Conservation (phyloP, 2,113 vertebrate genomes). For the Zosterops japonicus region DNA sequence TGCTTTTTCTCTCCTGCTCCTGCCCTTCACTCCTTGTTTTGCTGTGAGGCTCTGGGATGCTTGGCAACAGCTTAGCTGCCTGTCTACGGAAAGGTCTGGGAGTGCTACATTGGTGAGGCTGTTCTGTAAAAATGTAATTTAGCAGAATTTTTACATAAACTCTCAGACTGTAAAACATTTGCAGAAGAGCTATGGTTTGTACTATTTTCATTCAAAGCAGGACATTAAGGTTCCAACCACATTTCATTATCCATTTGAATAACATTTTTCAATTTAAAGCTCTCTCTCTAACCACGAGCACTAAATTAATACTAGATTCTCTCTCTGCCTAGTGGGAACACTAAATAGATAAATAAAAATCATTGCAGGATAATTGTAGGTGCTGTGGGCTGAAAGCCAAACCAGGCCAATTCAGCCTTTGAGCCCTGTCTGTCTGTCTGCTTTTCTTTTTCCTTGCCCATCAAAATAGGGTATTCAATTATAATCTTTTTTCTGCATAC, state of each 20-base stretch:
- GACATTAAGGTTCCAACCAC: conserved; percentile 43
- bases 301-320: conserved; percentile 69
- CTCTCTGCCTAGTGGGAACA: conserved; percentile 60
- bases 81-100: neutral
- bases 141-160: conserved; percentile 37
- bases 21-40: neutral
- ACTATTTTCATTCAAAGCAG: conserved; percentile 42
- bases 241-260: conserved; percentile 73
- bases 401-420: conserved; percentile 60
- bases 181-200: conserved; percentile 21
- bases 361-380: conserved; percentile 70
- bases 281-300: conserved; percentile 65
- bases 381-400: conserved; percentile 73
- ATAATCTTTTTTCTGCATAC: conserved; percentile 75
- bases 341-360: conserved; percentile 78
- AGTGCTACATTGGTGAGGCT: neutral
- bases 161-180: conserved; percentile 27
- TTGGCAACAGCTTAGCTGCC: neutral
- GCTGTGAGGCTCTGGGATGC: neutral
- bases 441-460: conserved; percentile 49
- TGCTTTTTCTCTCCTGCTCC: neutral
- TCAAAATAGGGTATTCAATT: conserved; percentile 76
- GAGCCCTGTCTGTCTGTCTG: conserved; percentile 62
- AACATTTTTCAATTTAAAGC: conserved; percentile 72
- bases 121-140: neutral